A percentile compares a stretch with the other conserved stretches of the same genome.
Conservation (phyloP, 1,140 invertebrate species). For the Zaprionus capensis region DNA sequence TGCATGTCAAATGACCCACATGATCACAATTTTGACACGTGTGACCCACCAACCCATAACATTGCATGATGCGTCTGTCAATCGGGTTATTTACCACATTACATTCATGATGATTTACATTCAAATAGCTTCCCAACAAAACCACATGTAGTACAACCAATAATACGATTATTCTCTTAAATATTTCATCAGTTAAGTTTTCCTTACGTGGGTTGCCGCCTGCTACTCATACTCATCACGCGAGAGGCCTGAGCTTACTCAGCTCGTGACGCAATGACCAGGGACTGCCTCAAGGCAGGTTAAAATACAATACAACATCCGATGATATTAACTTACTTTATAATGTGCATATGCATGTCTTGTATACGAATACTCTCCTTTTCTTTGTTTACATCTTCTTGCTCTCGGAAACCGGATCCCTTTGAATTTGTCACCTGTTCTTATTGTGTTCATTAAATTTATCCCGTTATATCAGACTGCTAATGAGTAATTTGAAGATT, state of each 20-base stretch:
- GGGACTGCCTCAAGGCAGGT: background rate
- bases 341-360: background rate
- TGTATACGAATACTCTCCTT: background rate
- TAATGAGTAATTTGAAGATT: constrained; percentile 4
- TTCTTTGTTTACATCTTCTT: constrained; percentile 11
- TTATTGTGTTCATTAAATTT: background rate
- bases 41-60: constrained; percentile 16
- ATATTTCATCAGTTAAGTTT: background rate
- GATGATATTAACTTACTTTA: background rate
- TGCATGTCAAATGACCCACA: constrained; percentile 78
- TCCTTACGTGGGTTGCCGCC: background rate
- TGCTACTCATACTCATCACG: background rate
- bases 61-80: constrained; percentile 46
- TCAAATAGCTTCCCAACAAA: constrained; percentile 23
- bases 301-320: no score
- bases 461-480: background rate
- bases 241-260: background rate
- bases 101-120: constrained; percentile 18
- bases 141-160: background rate
- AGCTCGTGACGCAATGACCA: background rate
- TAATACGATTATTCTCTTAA: background rate
- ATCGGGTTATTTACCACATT: constrained; percentile 29
- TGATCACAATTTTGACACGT: constrained; percentile 39
- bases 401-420: background rate
- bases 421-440: background rate